Conservation (phyloP, 2,113 vertebrate species). For the Varanus komodoensis region DNA sequence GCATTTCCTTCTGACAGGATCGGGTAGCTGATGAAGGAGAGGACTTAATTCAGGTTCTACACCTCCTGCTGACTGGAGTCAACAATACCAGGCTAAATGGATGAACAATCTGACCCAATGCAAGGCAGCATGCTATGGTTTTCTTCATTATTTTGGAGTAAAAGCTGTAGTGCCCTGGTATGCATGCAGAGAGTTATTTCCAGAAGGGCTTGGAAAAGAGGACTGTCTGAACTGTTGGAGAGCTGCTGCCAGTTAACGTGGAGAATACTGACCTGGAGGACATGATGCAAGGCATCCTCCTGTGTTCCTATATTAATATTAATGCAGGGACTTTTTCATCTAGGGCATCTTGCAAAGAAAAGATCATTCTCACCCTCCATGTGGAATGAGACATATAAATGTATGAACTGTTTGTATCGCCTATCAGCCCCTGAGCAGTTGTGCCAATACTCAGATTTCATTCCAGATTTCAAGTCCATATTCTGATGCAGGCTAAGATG, state of each 20-base stretch:
- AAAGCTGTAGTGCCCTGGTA: too few relatives aligned
- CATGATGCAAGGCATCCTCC: neutral
- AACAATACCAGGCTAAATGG: too few relatives aligned
- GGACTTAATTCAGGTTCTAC: too few relatives aligned
- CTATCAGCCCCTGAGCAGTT: neutral
- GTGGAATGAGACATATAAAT: neutral
- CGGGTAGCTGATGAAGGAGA: too few relatives aligned
- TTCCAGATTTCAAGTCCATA: neutral
- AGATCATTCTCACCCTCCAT: neutral
- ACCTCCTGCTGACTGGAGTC: too few relatives aligned
- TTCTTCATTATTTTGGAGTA: too few relatives aligned
- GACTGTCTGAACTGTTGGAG: too few relatives aligned
- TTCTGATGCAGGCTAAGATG: neutral
- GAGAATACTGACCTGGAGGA: too few relatives aligned
- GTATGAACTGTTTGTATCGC: neutral
- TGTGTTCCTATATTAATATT: neutral
- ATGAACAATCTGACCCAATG: too few relatives aligned
- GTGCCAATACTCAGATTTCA: neutral
- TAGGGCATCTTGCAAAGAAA: neutral
- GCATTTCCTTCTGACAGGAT: too few relatives aligned
- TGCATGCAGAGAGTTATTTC: neutral
- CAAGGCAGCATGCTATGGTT: too few relatives aligned
- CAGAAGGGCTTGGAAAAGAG: neutral
- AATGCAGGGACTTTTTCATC: neutral
- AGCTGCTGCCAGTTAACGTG: too few relatives aligned